Evolutionary conservation across 2,113 vertebrate genomes (phyloP).

Genomic region (Rhinolophus sinicus): DNA sequence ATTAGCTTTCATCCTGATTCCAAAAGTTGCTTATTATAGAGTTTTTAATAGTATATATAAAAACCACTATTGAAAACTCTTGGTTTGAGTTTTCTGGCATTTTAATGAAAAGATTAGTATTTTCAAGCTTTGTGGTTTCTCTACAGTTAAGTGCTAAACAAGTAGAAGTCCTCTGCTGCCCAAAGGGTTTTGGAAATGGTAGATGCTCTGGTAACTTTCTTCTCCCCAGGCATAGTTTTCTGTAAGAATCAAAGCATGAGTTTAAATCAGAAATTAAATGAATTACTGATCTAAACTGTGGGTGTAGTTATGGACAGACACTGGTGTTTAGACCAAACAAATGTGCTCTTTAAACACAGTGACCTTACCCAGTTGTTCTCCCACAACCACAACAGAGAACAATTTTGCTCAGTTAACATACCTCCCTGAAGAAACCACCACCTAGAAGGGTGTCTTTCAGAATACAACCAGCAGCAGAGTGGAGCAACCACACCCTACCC

Average conservation of each 20-base stretch:
- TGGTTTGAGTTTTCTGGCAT: slow-evolving; percentile 73
- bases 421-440: slow-evolving; percentile 51
- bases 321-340: slow-evolving; percentile 65
- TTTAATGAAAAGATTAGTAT: slow-evolving; percentile 82
- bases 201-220: slow-evolving; percentile 39
- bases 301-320: slow-evolving; percentile 14
- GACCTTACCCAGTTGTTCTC: slow-evolving; percentile 62
- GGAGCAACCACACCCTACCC: neutral
- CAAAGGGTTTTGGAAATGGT: neutral
- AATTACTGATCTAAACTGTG: slow-evolving; percentile 58
- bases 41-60: slow-evolving; percentile 81
- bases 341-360: slow-evolving; percentile 57
- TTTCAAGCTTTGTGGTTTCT: slow-evolving; percentile 72
- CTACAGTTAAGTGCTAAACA: slow-evolving; percentile 41
- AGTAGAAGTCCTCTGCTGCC: slow-evolving; percentile 3
- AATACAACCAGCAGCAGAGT: neutral
- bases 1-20: slow-evolving; percentile 82
- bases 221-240: slow-evolving; percentile 12
- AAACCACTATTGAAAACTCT: slow-evolving; percentile 77
- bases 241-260: neutral
- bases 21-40: slow-evolving; percentile 80
- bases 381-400: slow-evolving; percentile 65
- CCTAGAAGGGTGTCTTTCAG: neutral
- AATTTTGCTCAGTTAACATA: slow-evolving; percentile 42
- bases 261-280: slow-evolving; percentile 72